Evolutionary conservation across 2,888 invertebrate genomes (phyloP).

Genomic region (Mantis religiosa): DNA sequence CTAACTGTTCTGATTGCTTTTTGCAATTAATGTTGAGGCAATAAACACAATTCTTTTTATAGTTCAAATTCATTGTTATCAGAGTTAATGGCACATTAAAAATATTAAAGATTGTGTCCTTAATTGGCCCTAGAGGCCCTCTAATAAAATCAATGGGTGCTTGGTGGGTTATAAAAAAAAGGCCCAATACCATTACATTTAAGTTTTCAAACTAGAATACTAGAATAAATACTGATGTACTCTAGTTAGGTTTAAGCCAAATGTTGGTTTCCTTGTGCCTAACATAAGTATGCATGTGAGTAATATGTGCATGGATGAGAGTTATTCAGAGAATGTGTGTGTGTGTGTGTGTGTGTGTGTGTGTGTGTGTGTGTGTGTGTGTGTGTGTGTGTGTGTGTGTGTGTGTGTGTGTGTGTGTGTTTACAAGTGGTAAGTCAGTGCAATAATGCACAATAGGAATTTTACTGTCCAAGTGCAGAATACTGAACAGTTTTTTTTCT

Average conservation of each 20-base stretch:
- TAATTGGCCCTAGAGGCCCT: background rate
- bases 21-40: background rate
- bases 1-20: background rate
- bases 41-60: background rate
- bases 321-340: background rate
- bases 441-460: background rate
- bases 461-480: background rate
- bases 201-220: background rate
- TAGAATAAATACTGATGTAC: background rate
- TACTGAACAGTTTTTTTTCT: background rate
- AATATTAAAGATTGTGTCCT: background rate
- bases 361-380: background rate
- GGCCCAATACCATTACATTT: background rate
- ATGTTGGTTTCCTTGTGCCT: conserved; percentile 11
- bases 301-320: background rate
- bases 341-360: background rate
- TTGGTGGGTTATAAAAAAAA: background rate
- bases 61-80: background rate
- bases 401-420: too few species aligned
- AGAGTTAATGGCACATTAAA: background rate
- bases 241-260: conserved; percentile 4
- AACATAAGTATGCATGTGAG: background rate
- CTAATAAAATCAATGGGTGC: conserved; percentile 5
- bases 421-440: background rate
- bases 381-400: background rate